Evolutionary conservation across 2,113 vertebrate genomes (phyloP).

Genomic region (Himantopus leucocephalus): DNA sequence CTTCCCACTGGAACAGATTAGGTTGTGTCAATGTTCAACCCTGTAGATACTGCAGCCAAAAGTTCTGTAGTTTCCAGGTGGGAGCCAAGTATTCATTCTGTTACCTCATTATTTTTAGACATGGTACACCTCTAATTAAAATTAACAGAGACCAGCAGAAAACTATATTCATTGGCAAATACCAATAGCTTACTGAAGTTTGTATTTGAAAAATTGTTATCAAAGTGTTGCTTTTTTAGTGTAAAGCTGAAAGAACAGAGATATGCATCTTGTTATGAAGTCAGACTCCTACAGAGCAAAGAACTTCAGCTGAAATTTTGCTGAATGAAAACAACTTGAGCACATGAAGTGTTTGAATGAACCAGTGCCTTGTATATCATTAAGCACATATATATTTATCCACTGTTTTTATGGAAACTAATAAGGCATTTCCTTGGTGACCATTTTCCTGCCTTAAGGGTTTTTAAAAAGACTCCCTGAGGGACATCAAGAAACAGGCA

Average conservation of each 20-base stretch:
- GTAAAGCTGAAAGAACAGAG: neutral
- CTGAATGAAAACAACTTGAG: neutral
- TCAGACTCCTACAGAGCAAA: neutral
- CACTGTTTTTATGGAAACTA: neutral
- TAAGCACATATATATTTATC: neutral
- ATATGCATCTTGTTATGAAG: neutral
- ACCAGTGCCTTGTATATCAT: neutral
- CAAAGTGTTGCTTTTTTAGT: neutral
- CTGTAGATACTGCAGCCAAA: neutral
- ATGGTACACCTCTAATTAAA: neutral
- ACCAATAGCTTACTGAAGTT: neutral
- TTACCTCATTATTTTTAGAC: neutral
- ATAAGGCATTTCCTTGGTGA: neutral
- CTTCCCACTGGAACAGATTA: neutral
- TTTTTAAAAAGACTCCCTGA: neutral
- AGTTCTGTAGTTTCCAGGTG: neutral
- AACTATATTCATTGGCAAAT: neutral
- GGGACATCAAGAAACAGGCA: conserved; percentile 4
- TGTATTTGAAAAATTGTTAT: neutral
- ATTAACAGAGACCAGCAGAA: neutral
- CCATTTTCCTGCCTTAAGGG: neutral
- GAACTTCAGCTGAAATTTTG: neutral
- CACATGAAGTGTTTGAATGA: neutral
- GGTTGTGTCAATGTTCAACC: neutral
- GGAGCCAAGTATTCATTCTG: neutral